These are phyloP conservation scores for Nycticebus coucang DNA, from an alignment of 2,113 vertebrate species.

Conservation along the genomic window DNA sequence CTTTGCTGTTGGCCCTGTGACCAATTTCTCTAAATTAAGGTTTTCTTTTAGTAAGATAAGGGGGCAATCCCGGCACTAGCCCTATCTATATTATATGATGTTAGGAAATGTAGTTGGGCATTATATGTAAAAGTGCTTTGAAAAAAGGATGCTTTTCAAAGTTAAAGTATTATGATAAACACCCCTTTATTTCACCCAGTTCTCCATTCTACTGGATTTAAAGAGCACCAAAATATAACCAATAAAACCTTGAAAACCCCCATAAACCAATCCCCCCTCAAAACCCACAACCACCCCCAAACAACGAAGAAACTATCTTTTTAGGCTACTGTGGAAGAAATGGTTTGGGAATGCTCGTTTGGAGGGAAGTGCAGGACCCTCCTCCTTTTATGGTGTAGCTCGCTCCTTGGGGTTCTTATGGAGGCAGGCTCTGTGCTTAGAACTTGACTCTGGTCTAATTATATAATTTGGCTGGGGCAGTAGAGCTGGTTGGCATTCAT, in stretches of 20 bases:
- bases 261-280: too few species aligned
- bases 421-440: background rate
- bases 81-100: background rate
- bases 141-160: background rate
- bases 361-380: background rate
- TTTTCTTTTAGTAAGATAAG: background rate
- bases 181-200: background rate
- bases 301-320: background rate
- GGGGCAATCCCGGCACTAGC: background rate
- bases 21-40: background rate
- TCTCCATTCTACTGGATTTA: background rate
- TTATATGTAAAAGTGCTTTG: background rate
- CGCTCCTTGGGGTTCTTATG: background rate
- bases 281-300: background rate
- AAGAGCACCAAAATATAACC: background rate
- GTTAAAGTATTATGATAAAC: background rate
- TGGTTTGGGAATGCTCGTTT: background rate
- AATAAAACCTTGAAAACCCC: background rate
- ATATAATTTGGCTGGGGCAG: constrained; percentile 36
- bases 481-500: constrained; percentile 32
- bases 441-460: constrained; percentile 71
- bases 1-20: background rate
- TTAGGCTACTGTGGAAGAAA: background rate
- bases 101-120: background rate
- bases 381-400: background rate